These are phyloP conservation scores for Trachops cirrhosus DNA, from an alignment of 2,797 vertebrate species.

Conservation along the genomic window DNA sequence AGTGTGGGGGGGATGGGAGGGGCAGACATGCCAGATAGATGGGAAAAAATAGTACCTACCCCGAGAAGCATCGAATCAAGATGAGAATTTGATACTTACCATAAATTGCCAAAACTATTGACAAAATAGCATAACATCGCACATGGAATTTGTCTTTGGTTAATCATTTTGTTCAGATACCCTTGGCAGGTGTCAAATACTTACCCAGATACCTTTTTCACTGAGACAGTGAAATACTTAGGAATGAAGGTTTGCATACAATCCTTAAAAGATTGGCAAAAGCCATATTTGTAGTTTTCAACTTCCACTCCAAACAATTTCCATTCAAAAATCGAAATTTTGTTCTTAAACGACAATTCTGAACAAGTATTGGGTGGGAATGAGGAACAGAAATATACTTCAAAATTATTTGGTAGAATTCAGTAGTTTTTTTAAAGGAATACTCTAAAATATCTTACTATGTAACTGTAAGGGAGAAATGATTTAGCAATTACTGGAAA, in stretches of 20 bases:
- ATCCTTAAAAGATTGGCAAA: neutral
- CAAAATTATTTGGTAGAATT: neutral
- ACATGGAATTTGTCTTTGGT: neutral
- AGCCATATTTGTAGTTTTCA: neutral
- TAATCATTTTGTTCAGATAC: neutral
- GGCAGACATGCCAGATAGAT: no score
- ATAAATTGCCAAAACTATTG: neutral
- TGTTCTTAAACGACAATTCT: neutral
- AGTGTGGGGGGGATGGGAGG: neutral
- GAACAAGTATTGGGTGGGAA: neutral
- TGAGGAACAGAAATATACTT: neutral
- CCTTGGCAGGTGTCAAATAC: neutral
- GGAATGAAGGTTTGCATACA: neutral
- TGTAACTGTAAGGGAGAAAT: neutral
- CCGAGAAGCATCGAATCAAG: neutral
- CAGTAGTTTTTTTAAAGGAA: neutral
- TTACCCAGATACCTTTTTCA: neutral
- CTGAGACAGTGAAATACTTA: neutral
- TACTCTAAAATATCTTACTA: neutral
- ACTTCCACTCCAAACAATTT: neutral
- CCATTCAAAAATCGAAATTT: neutral
- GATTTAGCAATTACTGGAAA: neutral
- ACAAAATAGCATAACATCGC: neutral
- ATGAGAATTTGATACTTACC: neutral
- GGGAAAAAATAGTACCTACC: neutral